A percentile compares a stretch with the other conserved stretches of the same genome.
phyloP scores from a whole-genome alignment of 1,140 invertebrate genomes.

The Neodiprion lecontei region DNA sequence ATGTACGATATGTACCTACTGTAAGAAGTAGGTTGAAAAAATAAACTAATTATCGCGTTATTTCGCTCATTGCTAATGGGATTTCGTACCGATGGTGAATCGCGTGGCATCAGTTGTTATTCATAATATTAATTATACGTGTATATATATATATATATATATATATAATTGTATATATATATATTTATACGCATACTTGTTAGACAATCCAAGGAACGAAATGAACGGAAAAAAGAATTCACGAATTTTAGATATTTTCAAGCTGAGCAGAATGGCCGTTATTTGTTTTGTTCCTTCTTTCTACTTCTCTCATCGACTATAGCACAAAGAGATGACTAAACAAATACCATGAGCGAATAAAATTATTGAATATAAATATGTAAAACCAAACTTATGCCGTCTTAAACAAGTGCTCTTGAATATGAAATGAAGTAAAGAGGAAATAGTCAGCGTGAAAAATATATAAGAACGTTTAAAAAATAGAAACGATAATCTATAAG shows the following conservation, averaged over 20 bases:
- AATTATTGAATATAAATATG: constrained; percentile 15
- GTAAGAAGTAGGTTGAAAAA: background rate
- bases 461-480: constrained; percentile 1
- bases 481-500: background rate
- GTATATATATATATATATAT: background rate
- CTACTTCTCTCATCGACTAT: background rate
- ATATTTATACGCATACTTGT: background rate
- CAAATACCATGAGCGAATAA: constrained; percentile 10
- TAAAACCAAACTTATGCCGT: constrained; percentile 46
- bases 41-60: background rate
- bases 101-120: background rate
- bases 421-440: constrained; percentile 25
- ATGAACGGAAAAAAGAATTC: background rate
- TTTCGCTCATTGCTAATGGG: too few relatives aligned
- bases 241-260: background rate
- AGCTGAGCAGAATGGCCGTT: background rate
- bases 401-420: constrained; percentile 57
- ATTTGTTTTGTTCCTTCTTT: too few relatives aligned
- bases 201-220: background rate
- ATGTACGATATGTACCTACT: background rate
- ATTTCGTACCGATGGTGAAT: too few relatives aligned
- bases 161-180: background rate
- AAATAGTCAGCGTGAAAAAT: constrained; percentile 9
- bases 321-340: background rate
- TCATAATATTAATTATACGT: background rate